Percentiles rank a stretch among this genome's conserved stretches.
Conservation (phyloP, 1,140 invertebrate species). For the Bombus terrestris region DNA sequence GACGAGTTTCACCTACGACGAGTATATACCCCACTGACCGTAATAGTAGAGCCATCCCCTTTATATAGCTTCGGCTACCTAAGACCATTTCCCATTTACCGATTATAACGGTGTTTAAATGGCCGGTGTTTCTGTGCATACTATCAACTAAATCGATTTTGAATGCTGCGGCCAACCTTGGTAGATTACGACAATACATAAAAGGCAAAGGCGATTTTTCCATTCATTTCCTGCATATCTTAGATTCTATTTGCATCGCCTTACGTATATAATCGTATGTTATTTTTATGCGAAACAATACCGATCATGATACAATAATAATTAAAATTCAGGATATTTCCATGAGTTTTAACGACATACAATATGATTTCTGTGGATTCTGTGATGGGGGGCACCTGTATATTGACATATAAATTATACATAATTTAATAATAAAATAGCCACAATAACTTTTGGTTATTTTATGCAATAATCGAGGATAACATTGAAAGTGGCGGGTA, state of each 20-base stretch:
- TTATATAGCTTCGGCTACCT: conserved; percentile 25
- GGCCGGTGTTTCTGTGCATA: neutral
- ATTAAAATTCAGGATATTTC: too few relatives aligned
- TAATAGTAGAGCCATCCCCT: neutral
- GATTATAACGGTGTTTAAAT: conserved; percentile 23
- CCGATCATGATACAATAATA: too few relatives aligned
- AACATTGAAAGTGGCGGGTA: too few relatives aligned
- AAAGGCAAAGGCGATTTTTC: neutral
- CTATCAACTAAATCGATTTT: conserved; percentile 13
- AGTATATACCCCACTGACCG: conserved; percentile 7
- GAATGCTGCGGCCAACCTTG: conserved; percentile 20
- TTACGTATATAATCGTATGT: too few relatives aligned
- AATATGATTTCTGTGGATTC: too few relatives aligned
- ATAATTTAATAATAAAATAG: too few relatives aligned
- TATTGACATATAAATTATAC: too few relatives aligned
- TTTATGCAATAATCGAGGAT: too few relatives aligned
- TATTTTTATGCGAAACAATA: too few relatives aligned
- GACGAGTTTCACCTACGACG: neutral
- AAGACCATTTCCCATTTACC: neutral
- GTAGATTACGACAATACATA: neutral
- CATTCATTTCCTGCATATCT: neutral
- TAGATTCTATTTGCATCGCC: too few relatives aligned
- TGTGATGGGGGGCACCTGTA: too few relatives aligned
- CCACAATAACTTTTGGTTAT: fast-evolving
- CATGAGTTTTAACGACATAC: too few relatives aligned